Conservation (phyloP, 2,888 invertebrate genomes). For the Volucella inanis region DNA sequence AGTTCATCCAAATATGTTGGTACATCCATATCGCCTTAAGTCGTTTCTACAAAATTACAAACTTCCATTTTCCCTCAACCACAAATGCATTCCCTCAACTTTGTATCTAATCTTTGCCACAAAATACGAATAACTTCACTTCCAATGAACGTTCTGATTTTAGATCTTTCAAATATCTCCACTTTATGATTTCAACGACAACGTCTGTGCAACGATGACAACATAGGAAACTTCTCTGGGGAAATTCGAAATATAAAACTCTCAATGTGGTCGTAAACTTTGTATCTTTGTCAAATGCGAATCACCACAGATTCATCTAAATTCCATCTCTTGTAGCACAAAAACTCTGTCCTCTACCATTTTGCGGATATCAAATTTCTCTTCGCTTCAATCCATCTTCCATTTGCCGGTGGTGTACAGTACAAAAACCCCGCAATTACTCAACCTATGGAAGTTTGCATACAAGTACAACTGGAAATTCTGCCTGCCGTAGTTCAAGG, state of each 20-base stretch:
- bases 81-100: too few species aligned
- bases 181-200: too few species aligned
- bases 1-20: too few species aligned
- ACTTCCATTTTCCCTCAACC: too few species aligned
- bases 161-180: too few species aligned
- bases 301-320: constrained; percentile 32
- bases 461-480: not conserved
- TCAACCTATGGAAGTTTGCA: constrained; percentile 17
- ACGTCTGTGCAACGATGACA: too few species aligned
- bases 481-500: constrained; percentile 39
- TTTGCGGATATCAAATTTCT: constrained; percentile 21
- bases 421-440: constrained; percentile 44
- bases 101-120: too few species aligned
- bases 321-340: constrained; percentile 36
- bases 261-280: constrained; percentile 16
- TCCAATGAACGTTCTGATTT: too few species aligned
- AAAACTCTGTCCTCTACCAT: constrained; percentile 4
- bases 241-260: constrained; percentile 16
- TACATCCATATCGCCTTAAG: too few species aligned
- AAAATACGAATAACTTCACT: too few species aligned
- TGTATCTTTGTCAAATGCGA: constrained; percentile 24
- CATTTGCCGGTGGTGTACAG: constrained; percentile 18
- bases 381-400: constrained; percentile 15
- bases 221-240: not conserved
- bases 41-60: too few species aligned